Evolutionary conservation across 1,140 invertebrate genomes (phyloP), one percentile per base, ranked within the genome.

Genomic region (Orchesella cincta): DNA sequence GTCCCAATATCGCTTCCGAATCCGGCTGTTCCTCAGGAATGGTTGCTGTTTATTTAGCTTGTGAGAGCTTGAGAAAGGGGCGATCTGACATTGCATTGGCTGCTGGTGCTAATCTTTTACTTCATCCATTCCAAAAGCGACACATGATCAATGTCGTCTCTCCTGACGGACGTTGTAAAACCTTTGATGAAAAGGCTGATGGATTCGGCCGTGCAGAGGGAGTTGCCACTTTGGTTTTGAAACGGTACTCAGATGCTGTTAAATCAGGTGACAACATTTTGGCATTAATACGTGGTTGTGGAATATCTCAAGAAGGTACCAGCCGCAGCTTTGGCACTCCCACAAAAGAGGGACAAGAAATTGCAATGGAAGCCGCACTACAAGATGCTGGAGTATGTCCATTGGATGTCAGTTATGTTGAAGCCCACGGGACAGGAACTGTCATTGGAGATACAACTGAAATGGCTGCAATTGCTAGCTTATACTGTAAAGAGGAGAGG

Each of bases 231-330:
- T 51, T 73, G 35, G 39, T 73, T 8, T 23, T 73, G 33, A 73
- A 73, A 73, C 2, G 39, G 16, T 73, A 73, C 29, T 73, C 71
- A 29, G 71, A 73, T 29, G 71, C 71, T 2, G 14, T 73, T 18
- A 36, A 51, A n/a, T 31, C 18, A 3, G 71, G 35, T 36, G 71
- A 73, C 34, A 36, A 51, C 29, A 28, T 73, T 73, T 46, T 46
- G n/a, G 34, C 71, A 23, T 35, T 73, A 2, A 73, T 73, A n/a
- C 71, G 71, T 39, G 71, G 71, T 16, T 46, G 35, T 51, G 71
- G 71, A 5, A 73, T 73, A 8, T 36, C 71, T 5, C 71, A 73
- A 73, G 71, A 73, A 73, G 71, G 71, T 8, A 73, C 71, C 12
- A 46, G 35, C 26, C 71, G 71, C 34, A 46, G 35, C 29, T 73